Percentiles rank a stretch among this genome's conserved stretches.
Evolutionary conservation across 2,888 invertebrate species (phyloP).

Genomic region (Synanthedon andrenaeformis): DNA sequence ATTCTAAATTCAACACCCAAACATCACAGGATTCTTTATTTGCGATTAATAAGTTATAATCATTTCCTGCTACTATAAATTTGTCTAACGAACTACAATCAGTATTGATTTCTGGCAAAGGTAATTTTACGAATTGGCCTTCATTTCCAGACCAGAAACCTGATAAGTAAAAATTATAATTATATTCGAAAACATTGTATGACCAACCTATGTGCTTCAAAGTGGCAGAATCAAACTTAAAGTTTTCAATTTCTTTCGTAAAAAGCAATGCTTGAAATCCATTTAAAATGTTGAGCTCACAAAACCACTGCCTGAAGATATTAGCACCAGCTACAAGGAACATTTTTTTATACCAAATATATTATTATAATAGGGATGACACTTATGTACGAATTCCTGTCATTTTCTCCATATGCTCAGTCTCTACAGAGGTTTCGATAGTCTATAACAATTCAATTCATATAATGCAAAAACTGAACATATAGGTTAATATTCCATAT

Average conservation of each 20-base stretch:
- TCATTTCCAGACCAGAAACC: conserved; percentile 38
- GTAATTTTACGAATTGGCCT: conserved; percentile 24
- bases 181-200: conserved; percentile 40
- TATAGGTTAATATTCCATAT: too few species aligned
- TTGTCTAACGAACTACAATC: conserved; percentile 6
- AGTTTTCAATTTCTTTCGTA: conserved; percentile 7
- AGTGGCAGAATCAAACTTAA: conserved; percentile 15
- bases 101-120: conserved; percentile 25
- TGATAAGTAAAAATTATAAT: conserved; percentile 29
- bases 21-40: conserved; percentile 21
- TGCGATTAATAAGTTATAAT: conserved; percentile 31
- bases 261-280: conserved; percentile 22
- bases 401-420: too few species aligned
- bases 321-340: conserved; percentile 45
- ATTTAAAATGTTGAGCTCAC: conserved; percentile 19
- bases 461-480: too few species aligned
- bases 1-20: conserved; percentile 33
- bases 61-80: conserved; percentile 37
- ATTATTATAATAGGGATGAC: too few species aligned
- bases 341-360: conserved; percentile 11
- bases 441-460: too few species aligned
- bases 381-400: too few species aligned
- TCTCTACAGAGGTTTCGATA: too few species aligned
- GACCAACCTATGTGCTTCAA: conserved; percentile 44
- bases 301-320: conserved; percentile 55